A percentile compares a stretch with the other conserved stretches of the same genome.
Conservation (phyloP, 2,888 invertebrate genomes). For the Prosapia bicincta region DNA sequence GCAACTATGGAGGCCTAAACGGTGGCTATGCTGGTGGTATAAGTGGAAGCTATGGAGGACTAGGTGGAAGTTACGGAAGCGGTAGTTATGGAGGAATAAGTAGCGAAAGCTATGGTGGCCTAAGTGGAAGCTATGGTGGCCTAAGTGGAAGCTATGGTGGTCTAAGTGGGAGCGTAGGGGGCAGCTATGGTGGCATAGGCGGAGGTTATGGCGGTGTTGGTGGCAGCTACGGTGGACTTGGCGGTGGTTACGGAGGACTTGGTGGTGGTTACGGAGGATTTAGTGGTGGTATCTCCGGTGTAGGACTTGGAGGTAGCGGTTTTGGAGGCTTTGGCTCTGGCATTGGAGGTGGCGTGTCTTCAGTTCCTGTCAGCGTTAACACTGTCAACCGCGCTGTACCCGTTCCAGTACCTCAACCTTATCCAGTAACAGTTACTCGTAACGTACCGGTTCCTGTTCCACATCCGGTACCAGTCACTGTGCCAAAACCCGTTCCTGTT, state of each 20-base stretch:
- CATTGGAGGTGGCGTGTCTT: neutral
- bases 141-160: neutral
- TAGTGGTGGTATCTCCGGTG: slow-evolving; percentile 13
- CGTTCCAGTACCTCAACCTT: slow-evolving; percentile 30
- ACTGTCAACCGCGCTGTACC: slow-evolving; percentile 29
- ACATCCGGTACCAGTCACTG: slow-evolving; percentile 28
- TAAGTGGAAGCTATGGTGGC: slow-evolving; percentile 3
- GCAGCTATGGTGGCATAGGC: neutral
- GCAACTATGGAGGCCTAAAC: neutral
- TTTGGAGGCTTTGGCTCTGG: slow-evolving; percentile 4
- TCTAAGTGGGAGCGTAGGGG: neutral
- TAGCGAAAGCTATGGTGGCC: neutral
- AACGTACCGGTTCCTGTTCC: slow-evolving; percentile 30
- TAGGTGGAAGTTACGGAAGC: slow-evolving; percentile 2
- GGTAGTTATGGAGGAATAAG: too few species aligned
- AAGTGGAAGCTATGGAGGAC: slow-evolving; percentile 8
- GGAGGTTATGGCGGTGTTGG: neutral
- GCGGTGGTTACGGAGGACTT: slow-evolving; percentile 2
- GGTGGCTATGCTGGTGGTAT: slow-evolving; percentile 3
- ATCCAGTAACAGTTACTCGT: slow-evolving; percentile 27
- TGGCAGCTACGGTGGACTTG: neutral
- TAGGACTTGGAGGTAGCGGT: neutral
- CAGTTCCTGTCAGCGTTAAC: slow-evolving; percentile 10
- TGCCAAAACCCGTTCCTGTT: slow-evolving; percentile 25
- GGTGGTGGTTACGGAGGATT: neutral